Base-by-base conservation (phyloP, 2,113 vertebrate species). In the Stegostoma tigrinum region DNA sequence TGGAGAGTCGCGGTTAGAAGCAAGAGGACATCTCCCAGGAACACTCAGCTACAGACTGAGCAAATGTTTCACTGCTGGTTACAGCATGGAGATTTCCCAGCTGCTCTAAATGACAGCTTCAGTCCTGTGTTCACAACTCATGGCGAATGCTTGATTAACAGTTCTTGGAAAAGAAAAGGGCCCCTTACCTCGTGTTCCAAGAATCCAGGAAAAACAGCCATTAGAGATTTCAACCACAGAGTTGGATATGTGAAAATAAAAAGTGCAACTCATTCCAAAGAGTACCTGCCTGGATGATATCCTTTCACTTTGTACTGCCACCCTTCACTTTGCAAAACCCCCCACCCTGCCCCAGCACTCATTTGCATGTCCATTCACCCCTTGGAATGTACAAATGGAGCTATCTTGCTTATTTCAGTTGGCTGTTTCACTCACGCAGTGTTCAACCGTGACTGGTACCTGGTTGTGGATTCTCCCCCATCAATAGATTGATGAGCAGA, bases 171-270 rank as follows among this genome's bases (percentile, higher is more conserved):
- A 61, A 89, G 48, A 23, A 55, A 83, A 90, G 87, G 48, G 15
- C 27, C 52, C 83, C 27, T 34, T 90, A 55, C 52, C 24, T 61
- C 52, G 15, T 64, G 87, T 90, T 90, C 87, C 87, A 90, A 91
- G 89, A 91, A 91, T 66, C 61, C 89, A 91, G 89, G 64, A 91
- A 64, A 61, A n/a, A 12, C 89, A 91, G 89, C 19, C 89, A 91
- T 66, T 38, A 19, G n/a, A 21, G 61, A 91, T 38, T 64, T 66
- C 89, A 66, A 64, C 34, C 61, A 38, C 89, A 19, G 64, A 61
- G 10, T 48, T 42, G 45, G 4, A 72, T 2, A 7, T 34, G 42
- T 14, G 15, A 2, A 42, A 83, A 83, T 6, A 21, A 83, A 21
- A 15, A 78, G 34, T n/a, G 38, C 55, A 61, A 38, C 38, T 83